phyloP scores from a whole-genome alignment of 2,797 vertebrate species.

The Pangasius macronema region DNA sequence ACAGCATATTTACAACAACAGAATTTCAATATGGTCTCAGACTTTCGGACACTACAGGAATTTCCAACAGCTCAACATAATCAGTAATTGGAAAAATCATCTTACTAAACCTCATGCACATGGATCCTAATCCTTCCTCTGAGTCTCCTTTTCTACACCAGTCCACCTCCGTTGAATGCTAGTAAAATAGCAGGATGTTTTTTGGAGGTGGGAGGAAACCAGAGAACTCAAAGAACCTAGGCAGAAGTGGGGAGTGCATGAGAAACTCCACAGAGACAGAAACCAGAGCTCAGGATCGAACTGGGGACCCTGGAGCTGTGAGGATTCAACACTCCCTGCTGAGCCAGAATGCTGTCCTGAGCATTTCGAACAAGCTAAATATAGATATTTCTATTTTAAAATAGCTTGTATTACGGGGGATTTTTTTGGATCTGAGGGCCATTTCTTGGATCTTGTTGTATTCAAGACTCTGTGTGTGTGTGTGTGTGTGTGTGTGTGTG shows the following conservation, averaged over 20 bases:
- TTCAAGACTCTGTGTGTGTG: not conserved
- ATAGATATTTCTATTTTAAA: conserved; percentile 1
- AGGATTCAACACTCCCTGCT: not conserved
- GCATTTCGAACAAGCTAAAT: not conserved
- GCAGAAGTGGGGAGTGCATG: not conserved
- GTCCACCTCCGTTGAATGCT: no score
- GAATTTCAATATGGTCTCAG: no score
- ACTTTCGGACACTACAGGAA: not conserved
- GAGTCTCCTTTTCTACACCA: not conserved
- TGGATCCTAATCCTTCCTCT: not conserved
- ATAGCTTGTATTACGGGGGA: not conserved
- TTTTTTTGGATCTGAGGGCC: not conserved
- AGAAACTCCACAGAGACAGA: not conserved
- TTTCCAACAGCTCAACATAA: not conserved
- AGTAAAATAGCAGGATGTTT: not conserved
- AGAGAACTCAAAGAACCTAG: not conserved
- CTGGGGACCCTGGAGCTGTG: conserved; percentile 4
- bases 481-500: not conserved
- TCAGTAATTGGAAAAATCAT: not conserved
- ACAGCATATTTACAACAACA: not conserved
- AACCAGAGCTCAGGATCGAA: not conserved
- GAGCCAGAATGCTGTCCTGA: not conserved
- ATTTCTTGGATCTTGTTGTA: not conserved
- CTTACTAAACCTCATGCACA: not conserved
- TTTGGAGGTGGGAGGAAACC: not conserved